Base-by-base conservation (phyloP, 2,797 vertebrate species). In the Enteromius afrohamiltoni region DNA sequence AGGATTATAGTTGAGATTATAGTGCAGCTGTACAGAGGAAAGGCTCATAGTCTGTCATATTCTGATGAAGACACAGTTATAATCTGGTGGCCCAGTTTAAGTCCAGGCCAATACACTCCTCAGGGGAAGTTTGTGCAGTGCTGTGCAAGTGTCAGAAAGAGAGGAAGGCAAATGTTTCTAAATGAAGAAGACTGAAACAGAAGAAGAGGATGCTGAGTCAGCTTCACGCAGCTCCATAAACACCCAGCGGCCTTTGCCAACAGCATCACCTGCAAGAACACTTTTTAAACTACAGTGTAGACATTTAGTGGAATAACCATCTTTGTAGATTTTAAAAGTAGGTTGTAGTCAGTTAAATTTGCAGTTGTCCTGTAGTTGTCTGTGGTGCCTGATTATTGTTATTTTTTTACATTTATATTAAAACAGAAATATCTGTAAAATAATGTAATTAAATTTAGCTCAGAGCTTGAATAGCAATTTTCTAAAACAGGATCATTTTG, bases 261-360 rank as follows among this genome's bases (percentile, higher is more conserved):
- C 58, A 82, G 68, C 79, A 84, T 83, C 85, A 83, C 79, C 79
- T 76, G 76, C 85, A 77, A 80, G 21, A 78, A 76, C 83, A 80
- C 65, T 26, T 62, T 49, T 42, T 40, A 26, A 62, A 70, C 64
- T 45, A 69, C 47, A 65, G 42, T 68, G 58, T 69, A 83, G 34
- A 77, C 69, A 76, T 81, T 68, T 75, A 74, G 69, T 77, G 68
- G 68, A 79, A 64, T 31, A 85, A 19, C 34, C 51, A 45, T 65
- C 16, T 40, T 40, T 76, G 53, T 23, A 29, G n/a, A 23, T 79
- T 81, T 71, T 53, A 75, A 65, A 83, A 84, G 26, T 75, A 82
- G 53, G 34, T 34, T 83, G 49, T 67, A 67, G 77, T 62, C 45
- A 64, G n/a, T 81, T 53, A 31, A 23, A 64, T 45, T 49, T 45